phyloP scores from a whole-genome alignment of 2,888 invertebrate genomes.

The Chrysotoxum bicinctum region DNA sequence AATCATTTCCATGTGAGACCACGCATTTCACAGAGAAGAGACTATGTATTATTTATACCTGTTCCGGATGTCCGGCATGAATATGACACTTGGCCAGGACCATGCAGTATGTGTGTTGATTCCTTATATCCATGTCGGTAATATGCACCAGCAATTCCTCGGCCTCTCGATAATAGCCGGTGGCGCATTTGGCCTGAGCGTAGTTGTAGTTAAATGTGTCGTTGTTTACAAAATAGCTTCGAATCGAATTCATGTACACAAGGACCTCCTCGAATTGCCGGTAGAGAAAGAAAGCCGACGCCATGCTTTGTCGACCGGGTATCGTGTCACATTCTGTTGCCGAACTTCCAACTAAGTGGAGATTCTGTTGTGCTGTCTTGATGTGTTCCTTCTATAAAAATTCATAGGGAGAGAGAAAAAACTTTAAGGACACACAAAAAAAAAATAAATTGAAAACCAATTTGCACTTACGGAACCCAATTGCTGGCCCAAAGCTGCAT shows the following conservation, averaged over 20 bases:
- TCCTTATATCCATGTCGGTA: conserved; percentile 89
- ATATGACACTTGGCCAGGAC: conserved; percentile 95
- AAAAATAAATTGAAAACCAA: conserved; percentile 18
- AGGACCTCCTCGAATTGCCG: conserved; percentile 98
- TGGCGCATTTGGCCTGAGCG: conserved; percentile 95
- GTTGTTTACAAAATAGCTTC: conserved; percentile 96
- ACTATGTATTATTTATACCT: conserved; percentile 80
- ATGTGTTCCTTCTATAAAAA: conserved; percentile 93
- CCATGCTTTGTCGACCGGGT: conserved; percentile 98
- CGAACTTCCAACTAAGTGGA: conserved; percentile 97
- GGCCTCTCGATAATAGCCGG: conserved; percentile 96
- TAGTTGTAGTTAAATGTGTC: conserved; percentile 94
- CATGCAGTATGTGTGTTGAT: conserved; percentile 92
- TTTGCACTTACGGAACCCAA: conserved; percentile 87
- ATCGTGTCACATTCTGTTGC: conserved; percentile 99
- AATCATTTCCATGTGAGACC: conserved; percentile 13
- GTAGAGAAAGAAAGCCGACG: conserved; percentile 96
- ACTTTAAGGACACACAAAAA: conserved; percentile 1
- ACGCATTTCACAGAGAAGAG: background rate
- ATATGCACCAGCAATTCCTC: conserved; percentile 94
- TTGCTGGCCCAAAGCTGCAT: conserved; percentile 96
- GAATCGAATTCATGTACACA: conserved; percentile 97
- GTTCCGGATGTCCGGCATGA: conserved; percentile 86
- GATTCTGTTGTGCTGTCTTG: conserved; percentile 97
- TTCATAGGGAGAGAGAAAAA: background rate